Conservation (phyloP, 2,888 invertebrate species). For the Drosophila borborema region DNA sequence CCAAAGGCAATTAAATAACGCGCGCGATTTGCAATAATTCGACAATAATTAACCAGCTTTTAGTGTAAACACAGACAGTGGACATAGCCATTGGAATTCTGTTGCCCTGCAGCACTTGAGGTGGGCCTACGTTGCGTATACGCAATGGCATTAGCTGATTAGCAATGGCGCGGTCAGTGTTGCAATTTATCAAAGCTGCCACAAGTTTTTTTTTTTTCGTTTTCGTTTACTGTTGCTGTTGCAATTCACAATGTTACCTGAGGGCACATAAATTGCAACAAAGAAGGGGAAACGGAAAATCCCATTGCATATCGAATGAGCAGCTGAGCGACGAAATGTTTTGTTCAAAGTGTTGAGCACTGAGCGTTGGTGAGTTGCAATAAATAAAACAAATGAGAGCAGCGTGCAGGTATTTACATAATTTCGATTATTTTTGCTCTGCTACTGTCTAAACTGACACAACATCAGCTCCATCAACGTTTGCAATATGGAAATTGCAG, state of each 20-base stretch:
- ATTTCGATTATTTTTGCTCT: slow-evolving; percentile 71
- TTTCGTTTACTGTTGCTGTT: background rate
- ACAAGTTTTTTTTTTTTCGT: slow-evolving; percentile 2
- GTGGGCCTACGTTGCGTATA: slow-evolving; percentile 38
- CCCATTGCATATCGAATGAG: slow-evolving; percentile 60
- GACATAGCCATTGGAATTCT: background rate
- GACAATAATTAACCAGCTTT: slow-evolving; percentile 41
- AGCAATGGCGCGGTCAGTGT: slow-evolving; percentile 4
- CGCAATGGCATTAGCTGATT: slow-evolving; percentile 45
- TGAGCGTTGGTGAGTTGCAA: slow-evolving; percentile 23
- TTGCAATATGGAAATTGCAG: slow-evolving; percentile 71
- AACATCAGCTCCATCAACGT: slow-evolving; percentile 18
- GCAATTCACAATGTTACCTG: slow-evolving; percentile 23
- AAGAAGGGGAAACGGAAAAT: slow-evolving; percentile 4
- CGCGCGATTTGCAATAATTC: slow-evolving; percentile 32
- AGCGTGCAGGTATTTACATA: slow-evolving; percentile 65
- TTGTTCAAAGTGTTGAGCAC: slow-evolving; percentile 4
- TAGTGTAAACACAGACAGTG: slow-evolving; percentile 9
- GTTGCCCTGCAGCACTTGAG: slow-evolving; percentile 24
- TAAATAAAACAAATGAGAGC: slow-evolving; percentile 56
- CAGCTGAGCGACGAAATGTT: slow-evolving; percentile 20
- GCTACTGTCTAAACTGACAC: slow-evolving; percentile 28
- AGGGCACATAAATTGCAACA: slow-evolving; percentile 35
- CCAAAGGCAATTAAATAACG: slow-evolving; percentile 53
- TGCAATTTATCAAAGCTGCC: slow-evolving; percentile 10